Base-by-base conservation (phyloP, 2,888 invertebrate species). In the Tiliacea citrago region DNA sequence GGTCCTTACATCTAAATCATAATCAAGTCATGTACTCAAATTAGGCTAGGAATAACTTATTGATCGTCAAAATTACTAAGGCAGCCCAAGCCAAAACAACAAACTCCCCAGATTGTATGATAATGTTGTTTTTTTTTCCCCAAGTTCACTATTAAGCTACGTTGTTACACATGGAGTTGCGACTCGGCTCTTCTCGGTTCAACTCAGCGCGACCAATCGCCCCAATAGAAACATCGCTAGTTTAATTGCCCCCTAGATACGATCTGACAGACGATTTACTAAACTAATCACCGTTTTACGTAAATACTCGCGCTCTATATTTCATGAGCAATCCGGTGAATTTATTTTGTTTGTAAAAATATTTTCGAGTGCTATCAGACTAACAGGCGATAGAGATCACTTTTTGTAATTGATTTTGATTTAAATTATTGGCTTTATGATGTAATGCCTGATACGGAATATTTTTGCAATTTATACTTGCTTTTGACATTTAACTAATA, bases 251-350 rank as follows among this genome's bases (percentile, higher is more conserved):
- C 68, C 73, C 70, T 67, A 57, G 85, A 83, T 83, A 82, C 73
- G 12, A 84, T 83, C 82, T 66, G 73, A 74, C 82, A 69, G 84
- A 62, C 81, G 60, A 83, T 83, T 81, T 84, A 83, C 77, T 81
- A 77, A 83, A 84, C 84, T 71, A 84, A 83, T 84, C 73, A 82
- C 84, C 73, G 63, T 81, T 76, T 84, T 76, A 82, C 76, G 69
- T 84, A 84, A 82, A 79, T 62, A 84, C 76, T 55, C 45, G 57
- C 68, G 75, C 72, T 58, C 68, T 47, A 51, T 83, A 76, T 65
- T 76, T 80, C 69, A 81, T 73, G 53, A 76, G 58, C 67, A 70
- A 63, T 70, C 70, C 57, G 42, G 39, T 55, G 49, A 68, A 57
- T 70, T 55, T 69, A 58, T 84, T 60, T 65, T 83, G 75, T 81